Conservation (phyloP, 2,113 vertebrate genomes). For the Anseranas semipalmata region DNA sequence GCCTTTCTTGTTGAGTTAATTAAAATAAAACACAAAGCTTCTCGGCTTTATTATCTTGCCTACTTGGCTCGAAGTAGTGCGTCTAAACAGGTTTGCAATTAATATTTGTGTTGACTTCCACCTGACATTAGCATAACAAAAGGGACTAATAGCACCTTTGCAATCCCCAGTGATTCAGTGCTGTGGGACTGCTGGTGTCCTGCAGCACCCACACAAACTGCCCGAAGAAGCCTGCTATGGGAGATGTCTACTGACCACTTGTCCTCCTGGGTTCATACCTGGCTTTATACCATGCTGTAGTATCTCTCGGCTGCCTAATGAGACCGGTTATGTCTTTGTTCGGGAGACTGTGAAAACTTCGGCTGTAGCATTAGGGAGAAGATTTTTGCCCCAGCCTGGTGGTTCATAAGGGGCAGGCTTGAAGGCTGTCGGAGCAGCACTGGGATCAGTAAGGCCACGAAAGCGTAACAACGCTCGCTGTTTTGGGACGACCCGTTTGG, state of each 20-base stretch:
- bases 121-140: constrained; percentile 33
- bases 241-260: neutral
- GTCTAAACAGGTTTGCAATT: constrained; percentile 32
- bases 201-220: neutral
- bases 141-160: constrained; percentile 35
- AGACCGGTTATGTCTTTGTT: neutral
- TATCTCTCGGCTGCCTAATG: neutral
- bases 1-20: constrained; percentile 55
- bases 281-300: neutral
- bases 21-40: constrained; percentile 29
- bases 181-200: neutral
- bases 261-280: neutral
- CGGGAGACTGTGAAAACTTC: neutral
- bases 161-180: neutral
- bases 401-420: neutral
- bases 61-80: neutral
- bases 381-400: neutral
- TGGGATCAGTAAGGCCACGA: neutral
- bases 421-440: neutral
- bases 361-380: neutral
- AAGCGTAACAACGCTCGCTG: neutral
- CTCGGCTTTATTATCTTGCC: neutral
- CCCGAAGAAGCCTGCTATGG: accelerated
- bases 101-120: constrained; percentile 47
- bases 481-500: neutral